Conservation (phyloP, 2,113 vertebrate genomes). For the Oncorhynchus nerka region DNA sequence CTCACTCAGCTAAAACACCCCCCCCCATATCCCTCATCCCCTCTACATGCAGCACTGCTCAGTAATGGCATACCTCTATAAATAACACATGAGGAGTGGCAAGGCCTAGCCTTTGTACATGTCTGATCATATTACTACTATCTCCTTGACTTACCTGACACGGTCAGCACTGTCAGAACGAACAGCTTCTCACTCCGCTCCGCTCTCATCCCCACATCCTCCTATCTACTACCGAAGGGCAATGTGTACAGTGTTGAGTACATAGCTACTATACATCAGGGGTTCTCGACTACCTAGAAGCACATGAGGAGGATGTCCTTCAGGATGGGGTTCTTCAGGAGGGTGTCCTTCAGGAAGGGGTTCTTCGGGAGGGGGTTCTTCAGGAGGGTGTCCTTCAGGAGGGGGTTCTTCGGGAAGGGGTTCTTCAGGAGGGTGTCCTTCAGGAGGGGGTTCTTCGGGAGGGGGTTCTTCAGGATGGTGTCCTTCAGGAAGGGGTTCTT, state of each 20-base stretch:
- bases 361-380: too few relatives aligned
- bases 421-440: too few relatives aligned
- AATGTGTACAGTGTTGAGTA: not conserved
- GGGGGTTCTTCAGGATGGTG: too few relatives aligned
- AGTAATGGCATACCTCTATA: slow-evolving; percentile 74
- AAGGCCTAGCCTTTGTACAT: slow-evolving; percentile 58
- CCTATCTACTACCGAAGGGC: not conserved
- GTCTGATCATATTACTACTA: slow-evolving; percentile 68
- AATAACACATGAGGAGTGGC: slow-evolving; percentile 72
- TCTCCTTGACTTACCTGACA: slow-evolving; percentile 60
- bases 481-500: rapidly evolving
- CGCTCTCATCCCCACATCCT: not conserved
- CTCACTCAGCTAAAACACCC: slow-evolving; percentile 53
- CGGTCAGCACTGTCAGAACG: slow-evolving; percentile 54
- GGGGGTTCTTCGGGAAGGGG: too few relatives aligned
- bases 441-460: too few relatives aligned
- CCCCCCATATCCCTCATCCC: slow-evolving; percentile 55
- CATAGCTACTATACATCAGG: too few relatives aligned
- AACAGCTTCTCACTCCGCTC: not conserved
- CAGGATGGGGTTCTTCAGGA: too few relatives aligned
- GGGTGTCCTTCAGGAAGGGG: too few relatives aligned
- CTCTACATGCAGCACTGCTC: slow-evolving; percentile 40
- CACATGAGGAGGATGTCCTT: too few relatives aligned
- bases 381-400: too few relatives aligned
- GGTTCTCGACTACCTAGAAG: too few relatives aligned